phyloP scores from a whole-genome alignment of 2,888 invertebrate genomes.

The Ormia ochracea region DNA sequence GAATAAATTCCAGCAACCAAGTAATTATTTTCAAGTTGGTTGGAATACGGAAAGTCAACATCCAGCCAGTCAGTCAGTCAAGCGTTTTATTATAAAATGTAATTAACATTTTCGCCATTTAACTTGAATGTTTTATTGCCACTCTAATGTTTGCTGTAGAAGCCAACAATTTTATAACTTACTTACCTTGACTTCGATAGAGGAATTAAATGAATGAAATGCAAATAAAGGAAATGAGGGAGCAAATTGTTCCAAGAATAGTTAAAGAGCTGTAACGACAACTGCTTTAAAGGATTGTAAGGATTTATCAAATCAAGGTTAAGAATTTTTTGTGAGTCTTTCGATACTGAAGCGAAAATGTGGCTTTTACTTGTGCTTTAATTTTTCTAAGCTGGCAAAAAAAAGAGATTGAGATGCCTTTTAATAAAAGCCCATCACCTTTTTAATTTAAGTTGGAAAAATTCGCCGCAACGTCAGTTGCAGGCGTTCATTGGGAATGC shows the following conservation, averaged over 20 bases:
- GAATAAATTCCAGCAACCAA: slow-evolving; percentile 27
- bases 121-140: slow-evolving; percentile 44
- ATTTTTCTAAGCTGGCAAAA: too few species aligned
- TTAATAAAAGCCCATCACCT: too few species aligned
- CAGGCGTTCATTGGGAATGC: too few species aligned
- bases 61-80: slow-evolving; percentile 39
- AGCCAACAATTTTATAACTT: background rate
- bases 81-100: slow-evolving; percentile 57
- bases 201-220: background rate
- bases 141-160: background rate
- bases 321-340: too few species aligned
- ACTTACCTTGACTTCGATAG: slow-evolving; percentile 5
- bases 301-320: too few species aligned
- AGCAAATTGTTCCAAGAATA: background rate
- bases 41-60: slow-evolving; percentile 20
- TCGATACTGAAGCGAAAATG: too few species aligned
- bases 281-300: too few species aligned
- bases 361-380: too few species aligned
- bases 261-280: too few species aligned
- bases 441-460: too few species aligned
- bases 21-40: slow-evolving; percentile 32
- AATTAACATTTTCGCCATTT: slow-evolving; percentile 59
- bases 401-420: too few species aligned
- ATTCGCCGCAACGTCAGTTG: too few species aligned
- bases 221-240: background rate